phyloP scores from a whole-genome alignment of 2,113 vertebrate genomes.

The Phrynosoma blainvillii region DNA sequence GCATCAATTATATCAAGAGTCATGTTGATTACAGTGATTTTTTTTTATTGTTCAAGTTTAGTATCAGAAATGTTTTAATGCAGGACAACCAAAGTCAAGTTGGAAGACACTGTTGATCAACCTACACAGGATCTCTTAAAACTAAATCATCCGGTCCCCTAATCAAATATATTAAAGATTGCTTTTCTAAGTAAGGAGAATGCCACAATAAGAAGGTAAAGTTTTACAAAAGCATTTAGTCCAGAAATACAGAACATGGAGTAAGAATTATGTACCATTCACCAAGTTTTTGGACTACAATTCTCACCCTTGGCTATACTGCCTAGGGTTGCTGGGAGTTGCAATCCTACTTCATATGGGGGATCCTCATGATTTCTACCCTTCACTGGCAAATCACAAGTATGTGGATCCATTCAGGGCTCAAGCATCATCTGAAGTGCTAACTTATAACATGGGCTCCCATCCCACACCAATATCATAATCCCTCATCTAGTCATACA shows the following conservation, averaged over 20 bases:
- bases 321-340: too few species aligned
- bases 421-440: too few species aligned
- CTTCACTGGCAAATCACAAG: neutral
- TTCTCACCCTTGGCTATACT: too few species aligned
- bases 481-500: too few species aligned
- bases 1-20: too few species aligned
- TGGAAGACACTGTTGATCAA: neutral
- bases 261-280: too few species aligned
- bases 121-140: neutral
- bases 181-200: neutral
- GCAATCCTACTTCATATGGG: too few species aligned
- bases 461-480: too few species aligned
- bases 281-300: too few species aligned
- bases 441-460: too few species aligned
- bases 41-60: neutral
- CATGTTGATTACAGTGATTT: too few species aligned
- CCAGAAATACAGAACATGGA: neutral
- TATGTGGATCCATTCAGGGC: neutral
- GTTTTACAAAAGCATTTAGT: neutral
- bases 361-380: too few species aligned
- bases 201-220: neutral
- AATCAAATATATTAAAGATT: neutral
- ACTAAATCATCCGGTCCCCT: neutral
- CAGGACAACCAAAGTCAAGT: neutral
- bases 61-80: neutral